These are phyloP conservation scores for Arion vulgaris DNA, from an alignment of 1,140 invertebrate species.

Conservation along the genomic window DNA sequence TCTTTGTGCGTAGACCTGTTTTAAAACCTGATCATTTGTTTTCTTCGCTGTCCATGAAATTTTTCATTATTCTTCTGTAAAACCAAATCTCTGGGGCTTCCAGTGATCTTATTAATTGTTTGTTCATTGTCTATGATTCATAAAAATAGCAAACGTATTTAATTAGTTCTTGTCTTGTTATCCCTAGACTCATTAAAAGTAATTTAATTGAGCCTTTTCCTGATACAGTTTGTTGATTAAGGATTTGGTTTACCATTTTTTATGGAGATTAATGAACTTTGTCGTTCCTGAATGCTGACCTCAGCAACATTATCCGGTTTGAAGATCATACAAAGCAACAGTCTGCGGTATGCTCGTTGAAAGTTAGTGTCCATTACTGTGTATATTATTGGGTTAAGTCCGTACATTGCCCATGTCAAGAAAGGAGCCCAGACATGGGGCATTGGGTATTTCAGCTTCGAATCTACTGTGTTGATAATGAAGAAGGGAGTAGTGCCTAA, in stretches of 20 bases:
- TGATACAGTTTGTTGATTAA: background rate
- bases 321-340: slow-evolving; percentile 44
- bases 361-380: slow-evolving; percentile 60
- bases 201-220: too few relatives aligned
- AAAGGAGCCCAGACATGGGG: slow-evolving; percentile 57
- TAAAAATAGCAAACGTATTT: too few relatives aligned
- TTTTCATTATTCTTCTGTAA: too few relatives aligned
- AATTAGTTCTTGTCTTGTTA: too few relatives aligned
- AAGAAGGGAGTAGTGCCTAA: slow-evolving; percentile 60
- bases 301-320: background rate
- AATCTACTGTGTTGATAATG: slow-evolving; percentile 55
- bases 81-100: too few relatives aligned
- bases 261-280: background rate
- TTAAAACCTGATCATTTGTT: too few relatives aligned
- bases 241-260: background rate
- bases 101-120: too few relatives aligned
- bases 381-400: slow-evolving; percentile 58
- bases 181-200: too few relatives aligned
- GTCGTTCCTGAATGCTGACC: slow-evolving; percentile 8
- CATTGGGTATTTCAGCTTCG: slow-evolving; percentile 46
- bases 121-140: too few relatives aligned
- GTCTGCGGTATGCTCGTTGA: slow-evolving; percentile 50
- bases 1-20: too few relatives aligned
- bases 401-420: slow-evolving; percentile 56
- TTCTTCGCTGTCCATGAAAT: too few relatives aligned